phyloP scores from a whole-genome alignment of 1,140 invertebrate species.

The Paraescarpia echinospica region DNA sequence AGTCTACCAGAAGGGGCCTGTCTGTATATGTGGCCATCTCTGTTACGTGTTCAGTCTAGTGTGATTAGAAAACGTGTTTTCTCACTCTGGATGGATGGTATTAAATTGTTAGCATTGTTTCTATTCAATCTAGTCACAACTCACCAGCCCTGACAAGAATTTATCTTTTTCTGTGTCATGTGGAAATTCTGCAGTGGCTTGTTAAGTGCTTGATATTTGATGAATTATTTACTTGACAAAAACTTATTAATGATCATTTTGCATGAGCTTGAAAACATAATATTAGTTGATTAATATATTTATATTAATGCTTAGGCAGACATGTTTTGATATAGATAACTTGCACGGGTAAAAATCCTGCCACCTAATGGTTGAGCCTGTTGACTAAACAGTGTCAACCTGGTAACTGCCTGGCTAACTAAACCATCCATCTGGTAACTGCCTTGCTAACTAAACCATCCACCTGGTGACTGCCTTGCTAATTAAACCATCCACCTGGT shows the following conservation, averaged over 20 bases:
- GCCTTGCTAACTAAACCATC: neutral
- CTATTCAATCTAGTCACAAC: neutral
- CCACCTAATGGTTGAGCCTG: no score
- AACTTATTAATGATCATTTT: neutral
- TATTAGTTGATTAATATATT: constrained; percentile 11
- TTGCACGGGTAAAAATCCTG: neutral
- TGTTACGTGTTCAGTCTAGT: neutral
- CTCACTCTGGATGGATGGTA: neutral
- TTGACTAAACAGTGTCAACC: neutral
- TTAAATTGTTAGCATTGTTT: neutral
- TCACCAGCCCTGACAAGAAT: neutral
- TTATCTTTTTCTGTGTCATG: neutral
- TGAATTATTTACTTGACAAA: neutral
- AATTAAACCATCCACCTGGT: neutral
- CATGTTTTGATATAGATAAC: neutral
- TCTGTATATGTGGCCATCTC: neutral
- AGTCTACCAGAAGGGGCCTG: neutral
- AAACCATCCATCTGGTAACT: neutral
- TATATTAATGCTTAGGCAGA: neutral
- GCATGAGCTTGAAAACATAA: neutral
- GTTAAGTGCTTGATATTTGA: neutral
- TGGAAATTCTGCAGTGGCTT: neutral
- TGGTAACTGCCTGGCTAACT: neutral
- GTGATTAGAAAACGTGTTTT: neutral
- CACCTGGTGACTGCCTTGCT: no score